phyloP scores from a whole-genome alignment of 2,888 invertebrate species.

The Adelognathus sp. region DNA sequence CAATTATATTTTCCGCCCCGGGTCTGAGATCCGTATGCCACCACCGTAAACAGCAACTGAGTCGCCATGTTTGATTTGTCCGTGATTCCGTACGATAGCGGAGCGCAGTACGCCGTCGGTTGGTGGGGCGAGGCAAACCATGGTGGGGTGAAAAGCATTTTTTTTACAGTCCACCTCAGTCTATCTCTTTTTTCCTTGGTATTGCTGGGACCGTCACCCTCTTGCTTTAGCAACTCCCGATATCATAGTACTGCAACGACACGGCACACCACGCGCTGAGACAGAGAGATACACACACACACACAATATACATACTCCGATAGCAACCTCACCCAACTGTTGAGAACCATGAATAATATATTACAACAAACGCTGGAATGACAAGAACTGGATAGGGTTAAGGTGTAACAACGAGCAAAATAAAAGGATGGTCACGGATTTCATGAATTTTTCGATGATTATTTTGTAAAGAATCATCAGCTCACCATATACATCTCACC shows the following conservation, averaged over 20 bases:
- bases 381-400: neutral
- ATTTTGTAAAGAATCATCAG: neutral
- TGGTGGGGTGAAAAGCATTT: slow-evolving; percentile 61
- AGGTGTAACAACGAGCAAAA: neutral
- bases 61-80: slow-evolving; percentile 79
- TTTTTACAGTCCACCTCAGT: slow-evolving; percentile 35
- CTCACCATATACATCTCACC: neutral
- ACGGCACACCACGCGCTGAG: no score
- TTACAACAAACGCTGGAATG: neutral
- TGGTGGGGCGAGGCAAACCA: slow-evolving; percentile 31
- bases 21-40: slow-evolving; percentile 70
- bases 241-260: neutral
- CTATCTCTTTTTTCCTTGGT: slow-evolving; percentile 28
- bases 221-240: slow-evolving; percentile 27
- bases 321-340: neutral
- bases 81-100: slow-evolving; percentile 67
- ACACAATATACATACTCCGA: neutral
- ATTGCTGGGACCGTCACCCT: slow-evolving; percentile 15
- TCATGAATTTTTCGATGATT: neutral
- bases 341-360: neutral
- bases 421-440: neutral
- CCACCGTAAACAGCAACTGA: slow-evolving; percentile 78
- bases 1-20: slow-evolving; percentile 60
- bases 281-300: neutral
- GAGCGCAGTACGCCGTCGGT: slow-evolving; percentile 39